Evolutionary conservation across 2,797 vertebrate genomes (phyloP), one percentile per base, ranked within the genome.

Genomic region (Helarctos malayanus): DNA sequence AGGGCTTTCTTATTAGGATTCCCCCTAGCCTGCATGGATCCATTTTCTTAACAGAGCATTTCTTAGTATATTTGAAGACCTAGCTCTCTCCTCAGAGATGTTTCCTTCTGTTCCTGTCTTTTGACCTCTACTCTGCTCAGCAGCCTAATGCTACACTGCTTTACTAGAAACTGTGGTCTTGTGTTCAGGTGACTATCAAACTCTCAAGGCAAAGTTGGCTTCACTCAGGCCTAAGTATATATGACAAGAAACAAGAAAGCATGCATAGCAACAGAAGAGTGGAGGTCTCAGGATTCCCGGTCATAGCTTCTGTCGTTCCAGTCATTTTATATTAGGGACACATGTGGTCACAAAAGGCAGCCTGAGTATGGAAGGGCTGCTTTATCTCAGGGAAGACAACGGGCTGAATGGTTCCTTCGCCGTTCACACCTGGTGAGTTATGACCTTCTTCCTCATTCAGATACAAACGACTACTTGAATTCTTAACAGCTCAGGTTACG

Each of bases 241-340:
- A 47, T 41, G 32, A n/a, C 5, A 78, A 54, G 25, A 59, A 84
- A 49, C 21, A 85, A 35, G 15, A 11, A 89, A 68, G 19, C 9
- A 4, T 6, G 25, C 12, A 78, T 23, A 79, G 10, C 23, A 32
- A 18, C 18, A 41, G 35, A 11, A 11, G 49, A 45, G 32, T 21
- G 21, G 49, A 32, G 4, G 9, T 49, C 73, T 84, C 16, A 45
- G 4, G 32, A 83, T 54, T 54, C n/a, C 38, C 21, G 32, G 10
- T 52, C 16, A 41, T 15, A 38, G 8, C 54, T 71, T 84, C 49
- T 75, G n/a, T 75, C 0, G 0, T 3, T 7, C 0, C 38, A 57
- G 9, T 27, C 32, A 32, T 56, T 89, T 83, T 35, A 23, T 2
- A 38, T 41, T 45, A 49, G 79, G 25, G 49, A 65, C n/a, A 38